phyloP scores from a whole-genome alignment of 1,140 invertebrate genomes.

The Psix sp. region DNA sequence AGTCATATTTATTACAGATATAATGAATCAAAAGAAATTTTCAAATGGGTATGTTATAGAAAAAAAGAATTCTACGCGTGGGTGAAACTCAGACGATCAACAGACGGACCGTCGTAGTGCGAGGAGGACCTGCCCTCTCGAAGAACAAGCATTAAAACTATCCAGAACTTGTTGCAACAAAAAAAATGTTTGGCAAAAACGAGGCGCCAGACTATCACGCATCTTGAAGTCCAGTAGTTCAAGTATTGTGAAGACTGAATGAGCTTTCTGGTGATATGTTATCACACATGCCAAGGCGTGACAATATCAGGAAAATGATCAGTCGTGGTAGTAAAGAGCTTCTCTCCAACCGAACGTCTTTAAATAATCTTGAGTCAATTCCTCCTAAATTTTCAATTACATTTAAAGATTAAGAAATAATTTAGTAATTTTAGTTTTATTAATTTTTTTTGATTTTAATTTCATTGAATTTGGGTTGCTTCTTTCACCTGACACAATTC shows the following conservation, averaged over 20 bases:
- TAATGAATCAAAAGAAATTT: neutral
- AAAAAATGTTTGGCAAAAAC: neutral
- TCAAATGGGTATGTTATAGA: too few relatives aligned
- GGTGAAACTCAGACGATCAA: too few relatives aligned
- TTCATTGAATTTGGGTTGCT: constrained; percentile 1
- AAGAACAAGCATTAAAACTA: too few relatives aligned
- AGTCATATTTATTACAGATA: neutral
- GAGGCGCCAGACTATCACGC: neutral
- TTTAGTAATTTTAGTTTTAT: neutral
- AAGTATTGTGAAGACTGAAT: neutral
- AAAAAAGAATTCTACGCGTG: too few relatives aligned
- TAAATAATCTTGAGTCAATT: neutral
- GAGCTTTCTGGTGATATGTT: neutral
- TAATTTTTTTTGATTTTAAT: neutral
- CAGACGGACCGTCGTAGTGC: too few relatives aligned
- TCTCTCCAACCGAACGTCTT: neutral
- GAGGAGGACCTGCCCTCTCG: too few relatives aligned
- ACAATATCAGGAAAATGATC: neutral
- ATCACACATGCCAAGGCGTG: neutral
- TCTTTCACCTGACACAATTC: too few relatives aligned
- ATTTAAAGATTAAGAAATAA: neutral
- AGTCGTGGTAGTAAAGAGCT: neutral
- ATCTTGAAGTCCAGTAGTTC: neutral
- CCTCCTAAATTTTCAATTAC: neutral
- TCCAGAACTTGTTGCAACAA: neutral